Conservation (phyloP, 2,113 vertebrate species). For the Cephalopterus ornatus region DNA sequence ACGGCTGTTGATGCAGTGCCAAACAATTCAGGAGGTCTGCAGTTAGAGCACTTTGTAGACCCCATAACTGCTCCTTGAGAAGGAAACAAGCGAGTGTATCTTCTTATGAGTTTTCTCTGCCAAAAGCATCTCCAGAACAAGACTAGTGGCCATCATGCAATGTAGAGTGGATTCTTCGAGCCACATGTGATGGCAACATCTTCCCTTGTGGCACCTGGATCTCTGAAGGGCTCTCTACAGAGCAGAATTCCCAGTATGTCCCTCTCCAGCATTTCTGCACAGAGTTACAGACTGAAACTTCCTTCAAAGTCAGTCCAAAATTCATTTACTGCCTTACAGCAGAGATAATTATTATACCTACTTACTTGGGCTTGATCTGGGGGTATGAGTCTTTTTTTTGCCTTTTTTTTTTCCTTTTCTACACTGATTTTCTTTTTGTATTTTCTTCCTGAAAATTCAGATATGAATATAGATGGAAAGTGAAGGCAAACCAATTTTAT, state of each 20-base stretch:
- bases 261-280: accelerated
- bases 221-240: not conserved
- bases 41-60: not conserved
- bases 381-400: accelerated
- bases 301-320: not conserved
- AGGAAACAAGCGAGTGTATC: not conserved
- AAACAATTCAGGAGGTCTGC: not conserved
- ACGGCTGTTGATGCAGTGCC: not conserved
- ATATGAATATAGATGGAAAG: not conserved
- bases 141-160: not conserved
- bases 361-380: not conserved
- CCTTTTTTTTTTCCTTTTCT: not conserved
- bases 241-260: not conserved
- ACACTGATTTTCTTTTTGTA: not conserved
- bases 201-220: not conserved
- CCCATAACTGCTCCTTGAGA: not conserved
- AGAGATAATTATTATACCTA: not conserved
- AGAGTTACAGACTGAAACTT: not conserved
- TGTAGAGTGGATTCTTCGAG: not conserved
- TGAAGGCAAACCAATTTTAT: not conserved
- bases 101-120: not conserved
- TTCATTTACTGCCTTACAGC: not conserved
- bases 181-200: accelerated
- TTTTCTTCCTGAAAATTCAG: not conserved
- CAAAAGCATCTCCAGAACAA: not conserved